A percentile compares a stretch with the other conserved stretches of the same genome.
phyloP scores from a whole-genome alignment of 1,140 invertebrate genomes.

The Melitaea cinxia region DNA sequence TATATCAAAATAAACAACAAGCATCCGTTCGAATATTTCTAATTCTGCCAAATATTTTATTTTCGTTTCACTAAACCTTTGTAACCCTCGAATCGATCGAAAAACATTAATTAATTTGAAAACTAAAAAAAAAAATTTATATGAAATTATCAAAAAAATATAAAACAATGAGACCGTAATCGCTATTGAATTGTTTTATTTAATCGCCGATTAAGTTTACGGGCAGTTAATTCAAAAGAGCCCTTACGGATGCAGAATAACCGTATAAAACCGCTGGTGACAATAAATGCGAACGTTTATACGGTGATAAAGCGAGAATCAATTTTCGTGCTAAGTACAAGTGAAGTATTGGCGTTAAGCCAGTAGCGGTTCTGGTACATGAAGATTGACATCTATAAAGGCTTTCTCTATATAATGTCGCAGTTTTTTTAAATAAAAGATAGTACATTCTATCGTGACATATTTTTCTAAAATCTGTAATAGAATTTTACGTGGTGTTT shows the following conservation, averaged over 20 bases:
- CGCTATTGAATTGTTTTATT: constrained; percentile 30
- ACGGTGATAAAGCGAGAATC: constrained; percentile 67
- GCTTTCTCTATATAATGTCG: background rate
- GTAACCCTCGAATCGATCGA: background rate
- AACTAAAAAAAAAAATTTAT: background rate
- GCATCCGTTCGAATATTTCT: constrained; percentile 5
- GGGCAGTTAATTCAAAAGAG: constrained; percentile 59
- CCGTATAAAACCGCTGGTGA: constrained; percentile 59
- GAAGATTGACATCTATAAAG: constrained; percentile 7
- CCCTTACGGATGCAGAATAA: constrained; percentile 57
- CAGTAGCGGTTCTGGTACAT: constrained; percentile 47
- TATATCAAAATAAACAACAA: constrained; percentile 13
- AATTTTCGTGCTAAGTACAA: constrained; percentile 65
- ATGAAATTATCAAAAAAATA: background rate
- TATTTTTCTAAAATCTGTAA: background rate
- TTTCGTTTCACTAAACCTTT: background rate
- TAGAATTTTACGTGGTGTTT: background rate
- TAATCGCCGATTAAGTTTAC: constrained; percentile 56
- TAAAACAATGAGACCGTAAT: constrained; percentile 9
- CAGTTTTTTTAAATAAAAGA: background rate
- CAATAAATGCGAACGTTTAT: constrained; percentile 68
- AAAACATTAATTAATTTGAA: background rate
- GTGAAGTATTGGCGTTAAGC: constrained; percentile 62
- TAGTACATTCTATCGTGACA: background rate
- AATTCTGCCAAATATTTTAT: background rate